A percentile compares a stretch with the other conserved stretches of the same genome.
Evolutionary conservation across 2,113 vertebrate genomes (phyloP).

Genomic region (Elgaria multicarinata): DNA sequence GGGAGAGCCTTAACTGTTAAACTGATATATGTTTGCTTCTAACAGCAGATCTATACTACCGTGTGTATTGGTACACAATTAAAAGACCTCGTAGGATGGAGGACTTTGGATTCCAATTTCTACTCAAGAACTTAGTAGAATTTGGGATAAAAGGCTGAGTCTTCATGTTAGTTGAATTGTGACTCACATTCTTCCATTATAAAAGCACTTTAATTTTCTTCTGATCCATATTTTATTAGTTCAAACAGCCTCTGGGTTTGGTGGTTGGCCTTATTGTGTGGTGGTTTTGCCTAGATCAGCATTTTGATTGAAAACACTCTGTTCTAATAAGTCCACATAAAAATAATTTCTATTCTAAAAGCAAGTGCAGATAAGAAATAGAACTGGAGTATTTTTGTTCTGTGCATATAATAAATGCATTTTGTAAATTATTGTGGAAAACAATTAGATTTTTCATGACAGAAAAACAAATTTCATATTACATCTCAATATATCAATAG

Average conservation of each 20-base stretch:
- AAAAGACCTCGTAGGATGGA: background rate
- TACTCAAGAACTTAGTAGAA: background rate
- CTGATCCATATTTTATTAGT: constrained; percentile 2
- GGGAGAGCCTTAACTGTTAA: background rate
- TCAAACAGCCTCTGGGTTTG: background rate
- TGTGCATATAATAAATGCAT: background rate
- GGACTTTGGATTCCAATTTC: background rate
- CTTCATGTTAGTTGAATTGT: background rate
- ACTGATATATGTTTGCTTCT: too few relatives aligned
- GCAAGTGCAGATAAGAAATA: constrained; percentile 4
- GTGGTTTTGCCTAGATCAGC: background rate
- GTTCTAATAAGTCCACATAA: constrained; percentile 8
- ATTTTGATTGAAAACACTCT: background rate
- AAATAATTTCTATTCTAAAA: constrained; percentile 26
- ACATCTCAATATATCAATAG: background rate
- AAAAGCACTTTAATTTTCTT: constrained; percentile 36
- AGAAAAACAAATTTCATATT: background rate
- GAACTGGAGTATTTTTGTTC: constrained; percentile 6
- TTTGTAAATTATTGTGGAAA: background rate
- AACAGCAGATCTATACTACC: background rate
- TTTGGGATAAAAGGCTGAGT: background rate
- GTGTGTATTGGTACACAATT: background rate
- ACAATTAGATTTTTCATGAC: background rate
- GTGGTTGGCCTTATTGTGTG: constrained; percentile 4
- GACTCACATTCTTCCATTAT: background rate